phyloP scores from a whole-genome alignment of 2,888 invertebrate species.

The Xestoiulus laeticollis region DNA sequence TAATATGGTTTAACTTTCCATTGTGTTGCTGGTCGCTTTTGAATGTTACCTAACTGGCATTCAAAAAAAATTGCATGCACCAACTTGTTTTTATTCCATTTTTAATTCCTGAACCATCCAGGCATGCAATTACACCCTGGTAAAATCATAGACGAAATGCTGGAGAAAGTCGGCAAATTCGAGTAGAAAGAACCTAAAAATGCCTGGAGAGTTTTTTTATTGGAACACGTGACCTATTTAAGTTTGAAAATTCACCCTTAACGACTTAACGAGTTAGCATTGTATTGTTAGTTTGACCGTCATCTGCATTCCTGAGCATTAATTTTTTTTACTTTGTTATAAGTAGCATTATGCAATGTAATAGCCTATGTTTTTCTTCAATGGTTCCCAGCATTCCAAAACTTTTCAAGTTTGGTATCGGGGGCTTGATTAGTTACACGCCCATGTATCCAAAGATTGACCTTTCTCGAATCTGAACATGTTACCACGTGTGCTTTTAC shows the following conservation, averaged over 20 bases:
- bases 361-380: not conserved
- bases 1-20: not conserved
- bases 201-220: not conserved
- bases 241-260: not conserved
- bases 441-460: not conserved
- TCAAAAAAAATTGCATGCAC: not conserved
- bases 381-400: not conserved
- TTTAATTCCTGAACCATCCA: constrained; percentile 1
- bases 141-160: not conserved
- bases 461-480: not conserved
- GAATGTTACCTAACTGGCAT: constrained; percentile 34
- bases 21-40: not conserved
- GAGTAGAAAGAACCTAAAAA: not conserved
- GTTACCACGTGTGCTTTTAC: not conserved
- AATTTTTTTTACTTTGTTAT: not conserved
- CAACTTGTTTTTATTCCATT: not conserved
- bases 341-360: not conserved
- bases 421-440: not conserved
- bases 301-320: not conserved
- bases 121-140: not conserved
- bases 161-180: not conserved
- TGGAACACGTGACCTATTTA: not conserved
- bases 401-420: not conserved
- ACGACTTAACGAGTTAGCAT: not conserved
- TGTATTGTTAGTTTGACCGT: not conserved